Evolutionary conservation across 2,113 vertebrate genomes (phyloP).

Genomic region (Glaucidium brasilianum): DNA sequence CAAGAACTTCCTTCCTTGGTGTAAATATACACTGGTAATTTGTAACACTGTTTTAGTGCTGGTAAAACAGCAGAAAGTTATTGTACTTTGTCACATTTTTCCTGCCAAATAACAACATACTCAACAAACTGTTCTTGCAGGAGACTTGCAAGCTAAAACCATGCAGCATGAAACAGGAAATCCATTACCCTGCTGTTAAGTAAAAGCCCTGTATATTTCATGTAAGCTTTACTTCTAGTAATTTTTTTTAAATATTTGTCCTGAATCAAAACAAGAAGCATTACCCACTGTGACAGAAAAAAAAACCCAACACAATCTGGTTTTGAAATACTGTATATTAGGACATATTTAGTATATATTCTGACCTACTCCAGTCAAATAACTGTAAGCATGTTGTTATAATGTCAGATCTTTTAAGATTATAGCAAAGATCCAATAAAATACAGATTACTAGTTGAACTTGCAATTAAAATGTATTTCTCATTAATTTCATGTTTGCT

Average conservation of each 20-base stretch:
- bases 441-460: not conserved
- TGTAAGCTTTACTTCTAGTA: not conserved
- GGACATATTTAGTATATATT: not conserved
- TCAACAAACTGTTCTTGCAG: not conserved
- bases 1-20: slow-evolving; percentile 27
- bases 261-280: not conserved
- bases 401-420: not conserved
- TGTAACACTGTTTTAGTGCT: not conserved
- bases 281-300: not conserved
- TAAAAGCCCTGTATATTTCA: not conserved
- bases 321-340: not conserved
- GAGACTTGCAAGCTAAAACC: not conserved
- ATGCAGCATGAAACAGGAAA: not conserved
- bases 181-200: not conserved
- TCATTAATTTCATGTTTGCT: not conserved
- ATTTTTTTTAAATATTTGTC: not conserved
- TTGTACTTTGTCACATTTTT: not conserved
- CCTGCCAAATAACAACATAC: not conserved
- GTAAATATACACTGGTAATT: not conserved
- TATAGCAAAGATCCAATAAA: not conserved
- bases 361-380: not conserved
- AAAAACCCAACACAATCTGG: not conserved
- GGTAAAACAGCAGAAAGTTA: not conserved
- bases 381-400: not conserved
- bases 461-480: not conserved